Conservation (phyloP, 1,140 invertebrate genomes). For the Octopus bimaculoides region DNA sequence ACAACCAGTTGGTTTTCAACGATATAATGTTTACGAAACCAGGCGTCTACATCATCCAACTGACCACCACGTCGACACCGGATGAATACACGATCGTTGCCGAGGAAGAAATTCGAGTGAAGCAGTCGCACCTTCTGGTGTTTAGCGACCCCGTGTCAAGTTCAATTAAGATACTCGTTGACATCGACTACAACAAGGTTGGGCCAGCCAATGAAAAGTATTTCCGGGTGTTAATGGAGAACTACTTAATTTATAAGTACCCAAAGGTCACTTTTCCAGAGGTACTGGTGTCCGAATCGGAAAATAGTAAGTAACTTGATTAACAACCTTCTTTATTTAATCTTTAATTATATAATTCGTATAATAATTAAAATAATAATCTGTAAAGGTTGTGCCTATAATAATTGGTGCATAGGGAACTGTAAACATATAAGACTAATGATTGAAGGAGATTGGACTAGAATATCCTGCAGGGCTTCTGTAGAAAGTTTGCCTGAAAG, state of each 20-base stretch:
- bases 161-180: constrained; percentile 27
- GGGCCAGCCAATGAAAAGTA: constrained; percentile 11
- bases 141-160: constrained; percentile 18
- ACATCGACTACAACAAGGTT: constrained; percentile 25
- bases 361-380: background rate
- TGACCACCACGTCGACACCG: constrained; percentile 29
- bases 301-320: background rate
- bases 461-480: background rate
- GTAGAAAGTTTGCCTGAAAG: background rate
- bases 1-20: constrained; percentile 24
- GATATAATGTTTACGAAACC: constrained; percentile 21
- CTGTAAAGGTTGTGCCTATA: background rate
- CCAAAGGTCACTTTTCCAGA: background rate
- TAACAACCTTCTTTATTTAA: background rate
- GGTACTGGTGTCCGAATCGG: background rate
- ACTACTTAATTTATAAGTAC: constrained; percentile 3
- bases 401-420: background rate
- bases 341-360: background rate
- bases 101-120: constrained; percentile 21
- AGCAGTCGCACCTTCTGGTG: constrained; percentile 9
- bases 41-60: constrained; percentile 28
- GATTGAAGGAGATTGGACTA: background rate
- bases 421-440: background rate
- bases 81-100: constrained; percentile 26
- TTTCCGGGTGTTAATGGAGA: constrained; percentile 1